Conservation (phyloP, 1,140 invertebrate genomes). For the Leguminivora glycinivorella region DNA sequence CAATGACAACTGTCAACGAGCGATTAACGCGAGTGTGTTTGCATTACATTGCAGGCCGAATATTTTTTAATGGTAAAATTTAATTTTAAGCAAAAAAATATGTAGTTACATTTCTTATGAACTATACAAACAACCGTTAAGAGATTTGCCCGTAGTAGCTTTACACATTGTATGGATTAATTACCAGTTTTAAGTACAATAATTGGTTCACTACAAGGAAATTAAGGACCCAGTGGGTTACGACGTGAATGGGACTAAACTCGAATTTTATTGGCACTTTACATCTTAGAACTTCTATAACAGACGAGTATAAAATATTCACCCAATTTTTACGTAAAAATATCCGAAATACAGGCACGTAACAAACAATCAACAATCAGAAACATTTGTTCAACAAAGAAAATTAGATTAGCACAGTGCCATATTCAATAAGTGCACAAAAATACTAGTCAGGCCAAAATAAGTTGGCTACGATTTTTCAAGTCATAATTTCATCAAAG, state of each 20-base stretch:
- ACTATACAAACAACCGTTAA: too few relatives aligned
- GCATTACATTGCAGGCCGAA: too few relatives aligned
- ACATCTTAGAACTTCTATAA: slow-evolving; percentile 3
- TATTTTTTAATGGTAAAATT: too few relatives aligned
- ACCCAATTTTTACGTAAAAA: slow-evolving; percentile 16
- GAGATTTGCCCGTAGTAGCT: too few relatives aligned
- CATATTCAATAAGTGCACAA: slow-evolving; percentile 34
- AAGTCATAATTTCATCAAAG: too few relatives aligned
- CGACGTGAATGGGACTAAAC: neutral
- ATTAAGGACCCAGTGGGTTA: neutral
- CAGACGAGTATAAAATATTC: slow-evolving; percentile 16
- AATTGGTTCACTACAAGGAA: neutral
- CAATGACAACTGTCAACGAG: too few relatives aligned
- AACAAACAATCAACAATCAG: slow-evolving; percentile 17
- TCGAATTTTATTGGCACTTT: slow-evolving; percentile 22
- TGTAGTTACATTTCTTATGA: too few relatives aligned
- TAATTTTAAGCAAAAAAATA: too few relatives aligned
- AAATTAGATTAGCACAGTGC: slow-evolving; percentile 36
- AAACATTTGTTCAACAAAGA: slow-evolving; percentile 9
- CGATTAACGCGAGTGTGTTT: too few relatives aligned
- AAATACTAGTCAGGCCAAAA: too few relatives aligned
- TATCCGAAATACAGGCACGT: neutral
- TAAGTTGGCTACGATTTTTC: too few relatives aligned
- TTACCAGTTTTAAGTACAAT: neutral
- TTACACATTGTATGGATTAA: neutral